Conservation (phyloP, 2,888 invertebrate species). For the Subacronicta megacephala region DNA sequence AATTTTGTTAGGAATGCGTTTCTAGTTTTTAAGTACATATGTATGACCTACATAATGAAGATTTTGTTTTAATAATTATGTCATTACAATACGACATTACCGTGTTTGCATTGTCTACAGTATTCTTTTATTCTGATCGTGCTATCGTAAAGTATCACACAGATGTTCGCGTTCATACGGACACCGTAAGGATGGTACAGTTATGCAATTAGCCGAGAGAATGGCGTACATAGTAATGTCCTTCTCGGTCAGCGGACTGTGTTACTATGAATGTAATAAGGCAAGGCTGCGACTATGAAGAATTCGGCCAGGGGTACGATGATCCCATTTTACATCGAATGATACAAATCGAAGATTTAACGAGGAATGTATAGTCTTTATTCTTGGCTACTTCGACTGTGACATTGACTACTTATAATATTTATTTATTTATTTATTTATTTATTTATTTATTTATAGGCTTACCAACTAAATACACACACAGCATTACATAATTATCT, state of each 20-base stretch:
- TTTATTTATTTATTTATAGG: too few relatives aligned
- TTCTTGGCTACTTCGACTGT: conserved; percentile 18
- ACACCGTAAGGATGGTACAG: conserved; percentile 65
- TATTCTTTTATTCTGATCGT: conserved; percentile 43
- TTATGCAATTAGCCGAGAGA: conserved; percentile 76
- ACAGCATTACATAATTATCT: too few relatives aligned
- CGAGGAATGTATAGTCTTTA: background rate
- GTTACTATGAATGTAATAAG: conserved; percentile 54
- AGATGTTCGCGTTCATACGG: conserved; percentile 50
- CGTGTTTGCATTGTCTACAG: conserved; percentile 18
- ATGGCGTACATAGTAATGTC: conserved; percentile 65
- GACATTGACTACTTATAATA: conserved; percentile 24
- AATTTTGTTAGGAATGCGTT: conserved; percentile 54
- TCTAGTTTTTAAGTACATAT: conserved; percentile 33
- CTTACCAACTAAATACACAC: too few relatives aligned
- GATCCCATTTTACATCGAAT: conserved; percentile 17
- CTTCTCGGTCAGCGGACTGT: conserved; percentile 71
- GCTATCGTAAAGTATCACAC: conserved; percentile 53
- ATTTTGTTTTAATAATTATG: conserved; percentile 27
- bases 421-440: too few relatives aligned
- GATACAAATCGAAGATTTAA: conserved; percentile 24
- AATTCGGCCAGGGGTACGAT: conserved; percentile 64
- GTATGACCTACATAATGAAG: conserved; percentile 40
- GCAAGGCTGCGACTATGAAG: conserved; percentile 60
- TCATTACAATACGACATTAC: conserved; percentile 24